phyloP scores from a whole-genome alignment of 2,797 vertebrate genomes.

The Coregonus sp. region DNA sequence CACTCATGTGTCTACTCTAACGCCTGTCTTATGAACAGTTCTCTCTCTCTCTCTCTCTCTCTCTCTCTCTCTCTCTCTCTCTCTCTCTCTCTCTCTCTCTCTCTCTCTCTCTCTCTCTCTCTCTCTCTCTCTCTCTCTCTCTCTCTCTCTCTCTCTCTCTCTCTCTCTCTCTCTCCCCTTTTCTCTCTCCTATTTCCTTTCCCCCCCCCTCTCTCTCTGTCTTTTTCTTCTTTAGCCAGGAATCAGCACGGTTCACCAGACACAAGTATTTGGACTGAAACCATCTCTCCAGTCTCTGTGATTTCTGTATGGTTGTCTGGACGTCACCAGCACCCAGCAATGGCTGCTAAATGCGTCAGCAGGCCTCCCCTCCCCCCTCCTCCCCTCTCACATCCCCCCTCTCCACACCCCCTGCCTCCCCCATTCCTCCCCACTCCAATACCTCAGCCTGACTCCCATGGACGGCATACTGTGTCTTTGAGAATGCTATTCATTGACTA shows the following conservation, averaged over 20 bases:
- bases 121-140: too few species aligned
- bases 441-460: constrained; percentile 62
- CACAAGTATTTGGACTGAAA: constrained; percentile 56
- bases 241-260: constrained; percentile 55
- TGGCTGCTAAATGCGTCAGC: constrained; percentile 71
- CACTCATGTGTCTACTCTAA: neutral
- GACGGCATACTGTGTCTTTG: constrained; percentile 70
- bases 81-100: too few species aligned
- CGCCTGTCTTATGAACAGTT: too few species aligned
- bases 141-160: too few species aligned
- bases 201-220: neutral
- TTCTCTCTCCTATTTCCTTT: neutral
- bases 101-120: too few species aligned
- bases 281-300: constrained; percentile 66
- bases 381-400: neutral
- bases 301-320: constrained; percentile 70
- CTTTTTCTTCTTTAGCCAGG: constrained; percentile 51
- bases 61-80: neutral
- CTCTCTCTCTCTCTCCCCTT: too few species aligned
- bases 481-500: too few species aligned
- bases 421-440: constrained; percentile 58
- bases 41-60: neutral
- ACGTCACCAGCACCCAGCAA: constrained; percentile 67
- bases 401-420: constrained; percentile 1
- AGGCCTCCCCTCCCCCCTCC: constrained; percentile 16